phyloP scores from a whole-genome alignment of 1,140 invertebrate species.

The Pantala flavescens region DNA sequence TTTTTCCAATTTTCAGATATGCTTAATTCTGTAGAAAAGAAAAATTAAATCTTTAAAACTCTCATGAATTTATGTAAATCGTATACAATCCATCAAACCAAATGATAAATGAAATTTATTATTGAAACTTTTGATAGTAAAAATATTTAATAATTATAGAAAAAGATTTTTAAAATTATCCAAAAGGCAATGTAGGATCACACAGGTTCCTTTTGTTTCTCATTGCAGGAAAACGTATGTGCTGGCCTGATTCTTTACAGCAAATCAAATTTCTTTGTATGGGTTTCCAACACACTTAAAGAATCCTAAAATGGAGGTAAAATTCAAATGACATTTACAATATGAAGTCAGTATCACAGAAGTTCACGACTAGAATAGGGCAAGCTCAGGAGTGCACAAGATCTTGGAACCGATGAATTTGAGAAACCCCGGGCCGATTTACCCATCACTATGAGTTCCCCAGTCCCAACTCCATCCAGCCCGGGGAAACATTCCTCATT shows the following conservation, averaged over 20 bases:
- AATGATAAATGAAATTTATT: neutral
- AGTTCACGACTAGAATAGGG: slow-evolving; percentile 4
- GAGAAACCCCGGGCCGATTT: neutral
- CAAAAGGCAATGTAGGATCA: neutral
- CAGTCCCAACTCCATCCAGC: neutral
- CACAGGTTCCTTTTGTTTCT: neutral
- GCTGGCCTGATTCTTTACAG: neutral
- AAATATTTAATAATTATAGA: neutral
- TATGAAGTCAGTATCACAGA: slow-evolving; percentile 9
- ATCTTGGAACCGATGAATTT: neutral
- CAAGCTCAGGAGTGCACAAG: neutral
- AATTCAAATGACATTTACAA: slow-evolving; percentile 2
- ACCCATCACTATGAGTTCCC: neutral
- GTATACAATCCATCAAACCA: neutral
- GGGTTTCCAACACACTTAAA: neutral
- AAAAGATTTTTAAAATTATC: neutral
- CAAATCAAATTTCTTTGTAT: neutral
- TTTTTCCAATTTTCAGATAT: neutral
- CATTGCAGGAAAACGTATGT: neutral
- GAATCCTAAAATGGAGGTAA: neutral
- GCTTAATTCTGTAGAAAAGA: neutral
- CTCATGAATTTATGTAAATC: neutral
- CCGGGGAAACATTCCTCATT: slow-evolving; percentile 44
- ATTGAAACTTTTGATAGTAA: neutral
- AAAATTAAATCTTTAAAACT: neutral